Percentiles rank a stretch among this genome's conserved stretches.
These are phyloP conservation scores for Conchocele bisecta DNA, from an alignment of 2,888 invertebrate genomes.

Conservation along the genomic window DNA sequence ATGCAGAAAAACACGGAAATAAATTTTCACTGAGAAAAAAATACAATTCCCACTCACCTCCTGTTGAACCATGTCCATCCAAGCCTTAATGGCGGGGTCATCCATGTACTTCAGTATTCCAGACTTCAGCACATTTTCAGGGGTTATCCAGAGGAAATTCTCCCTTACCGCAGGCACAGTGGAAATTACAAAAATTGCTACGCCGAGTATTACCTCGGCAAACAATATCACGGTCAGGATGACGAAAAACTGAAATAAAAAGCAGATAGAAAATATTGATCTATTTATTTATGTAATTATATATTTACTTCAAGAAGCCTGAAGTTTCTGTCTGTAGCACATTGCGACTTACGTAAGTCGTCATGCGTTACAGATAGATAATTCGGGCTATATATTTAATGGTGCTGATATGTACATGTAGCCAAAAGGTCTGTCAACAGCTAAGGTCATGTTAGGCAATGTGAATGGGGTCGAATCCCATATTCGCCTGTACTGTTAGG, in stretches of 20 bases:
- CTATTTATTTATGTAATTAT: too few species aligned
- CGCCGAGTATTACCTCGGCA: slow-evolving; percentile 69
- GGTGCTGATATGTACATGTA: too few species aligned
- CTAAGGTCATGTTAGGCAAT: too few species aligned
- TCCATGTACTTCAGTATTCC: slow-evolving; percentile 77
- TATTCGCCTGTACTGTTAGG: too few species aligned
- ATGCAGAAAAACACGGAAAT: too few species aligned
- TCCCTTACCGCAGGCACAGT: slow-evolving; percentile 71
- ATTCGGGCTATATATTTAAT: too few species aligned
- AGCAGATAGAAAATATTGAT: background rate
- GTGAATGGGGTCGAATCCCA: too few species aligned
- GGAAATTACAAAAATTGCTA: slow-evolving; percentile 75
- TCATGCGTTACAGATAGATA: too few species aligned
- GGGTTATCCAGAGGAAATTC: slow-evolving; percentile 68
- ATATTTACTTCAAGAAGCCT: too few species aligned
- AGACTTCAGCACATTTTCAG: slow-evolving; percentile 69
- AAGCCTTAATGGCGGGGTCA: slow-evolving; percentile 67
- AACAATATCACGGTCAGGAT: slow-evolving; percentile 71
- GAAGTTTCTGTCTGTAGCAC: too few species aligned
- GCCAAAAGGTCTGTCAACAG: too few species aligned
- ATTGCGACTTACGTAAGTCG: too few species aligned
- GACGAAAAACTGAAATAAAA: slow-evolving; percentile 73
- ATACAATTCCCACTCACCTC: slow-evolving; percentile 65
- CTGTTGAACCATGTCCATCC: slow-evolving; percentile 77
- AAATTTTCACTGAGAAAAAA: background rate